Evolutionary conservation across 2,888 invertebrate species (phyloP), one percentile per base, ranked within the genome.

Genomic region (Mimachlamys varia): DNA sequence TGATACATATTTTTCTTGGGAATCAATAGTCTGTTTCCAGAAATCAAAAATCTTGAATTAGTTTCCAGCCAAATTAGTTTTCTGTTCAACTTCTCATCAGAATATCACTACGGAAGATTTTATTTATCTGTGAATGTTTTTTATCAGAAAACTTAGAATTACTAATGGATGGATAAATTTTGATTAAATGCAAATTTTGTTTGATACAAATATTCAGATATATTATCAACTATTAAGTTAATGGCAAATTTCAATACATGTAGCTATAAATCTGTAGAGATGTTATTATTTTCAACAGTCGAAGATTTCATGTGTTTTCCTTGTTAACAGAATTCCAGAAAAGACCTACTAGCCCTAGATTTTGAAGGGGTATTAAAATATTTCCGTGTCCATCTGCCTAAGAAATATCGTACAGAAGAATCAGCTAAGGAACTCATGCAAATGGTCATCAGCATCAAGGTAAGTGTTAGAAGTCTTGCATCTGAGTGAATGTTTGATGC

Each of bases 291-390:
- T 44, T 44, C 44, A 44, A n/a, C n/a, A 50, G 50, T 50, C 15
- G 53, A 53, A 19, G 58, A 58, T 58, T 22, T 22, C n/a, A 12
- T 76, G 27, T 27, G 27, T 53, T 53, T 53, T 53, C 19, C 1
- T 53, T 87, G 49, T 17, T 62, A 33, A 3, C 93, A 96, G 96
- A 94, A 94, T 76, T 96, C 99, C 92, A 98, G 98, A 95, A 98
- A 98, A 94, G 99, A 99, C 96, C 97, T 99, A 55, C 97, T 99
- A 90, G 98, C 98, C 93, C 97, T 99, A 93, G 99, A 99, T 97
- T 99, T 99, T 96, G 99, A 99, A 97, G 99, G 99, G 33, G 98
- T 99, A 91, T 97, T 99, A 94, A 99, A 99, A 97, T 99, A 99
- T 97, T 99, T 99, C 97, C 98, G 99, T 92, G 99, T 99, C 2